Evolutionary conservation across 2,113 vertebrate species (phyloP).

Genomic region (Hypocryptadius cinnamomeus): DNA sequence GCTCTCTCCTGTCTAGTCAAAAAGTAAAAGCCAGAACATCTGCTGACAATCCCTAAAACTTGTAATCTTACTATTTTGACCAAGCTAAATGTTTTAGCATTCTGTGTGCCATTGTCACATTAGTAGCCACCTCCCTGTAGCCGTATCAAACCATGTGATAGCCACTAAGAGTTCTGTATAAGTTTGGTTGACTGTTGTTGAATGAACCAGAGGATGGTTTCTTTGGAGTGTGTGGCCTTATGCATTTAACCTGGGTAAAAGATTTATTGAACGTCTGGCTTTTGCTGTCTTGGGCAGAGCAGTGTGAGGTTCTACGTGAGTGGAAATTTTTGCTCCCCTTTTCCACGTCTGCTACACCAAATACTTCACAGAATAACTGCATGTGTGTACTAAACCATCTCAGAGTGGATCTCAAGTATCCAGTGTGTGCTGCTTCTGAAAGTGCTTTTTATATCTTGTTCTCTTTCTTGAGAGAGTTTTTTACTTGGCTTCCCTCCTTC

Average conservation of each 20-base stretch:
- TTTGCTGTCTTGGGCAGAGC: background rate
- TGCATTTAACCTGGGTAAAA: background rate
- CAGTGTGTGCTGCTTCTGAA: background rate
- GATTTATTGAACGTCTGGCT: background rate
- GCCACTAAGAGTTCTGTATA: background rate
- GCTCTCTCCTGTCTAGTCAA: background rate
- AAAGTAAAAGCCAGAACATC: background rate
- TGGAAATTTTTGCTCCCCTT: background rate
- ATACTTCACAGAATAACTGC: background rate
- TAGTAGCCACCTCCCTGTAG: background rate
- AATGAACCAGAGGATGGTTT: background rate
- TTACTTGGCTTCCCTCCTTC: background rate
- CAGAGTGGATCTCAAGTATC: background rate
- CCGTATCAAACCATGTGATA: background rate
- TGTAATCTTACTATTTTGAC: background rate
- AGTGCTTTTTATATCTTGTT: background rate
- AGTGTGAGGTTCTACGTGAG: fast-evolving
- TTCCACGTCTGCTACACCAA: background rate
- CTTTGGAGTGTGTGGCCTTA: background rate
- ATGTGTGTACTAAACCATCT: background rate
- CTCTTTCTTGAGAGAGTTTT: background rate
- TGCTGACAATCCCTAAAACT: background rate
- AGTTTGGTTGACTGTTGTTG: background rate
- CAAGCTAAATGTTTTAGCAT: background rate
- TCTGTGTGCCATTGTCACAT: background rate